Evolutionary conservation across 1,140 invertebrate genomes (phyloP).

Genomic region (Meloidogyne hapla): DNA sequence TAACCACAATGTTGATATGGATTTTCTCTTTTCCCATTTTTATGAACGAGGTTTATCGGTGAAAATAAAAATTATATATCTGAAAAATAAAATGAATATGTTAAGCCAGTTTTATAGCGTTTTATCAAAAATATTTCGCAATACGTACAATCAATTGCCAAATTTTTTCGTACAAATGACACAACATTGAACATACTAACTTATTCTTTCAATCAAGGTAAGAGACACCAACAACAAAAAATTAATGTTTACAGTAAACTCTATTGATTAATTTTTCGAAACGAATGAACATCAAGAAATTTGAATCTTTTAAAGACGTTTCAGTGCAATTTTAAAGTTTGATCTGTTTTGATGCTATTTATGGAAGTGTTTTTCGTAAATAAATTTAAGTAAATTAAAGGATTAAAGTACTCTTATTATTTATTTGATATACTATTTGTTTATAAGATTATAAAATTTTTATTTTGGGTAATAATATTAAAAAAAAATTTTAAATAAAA

Average conservation of each 20-base stretch:
- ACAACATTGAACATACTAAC: neutral
- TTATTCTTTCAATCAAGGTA: neutral
- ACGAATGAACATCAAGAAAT: neutral
- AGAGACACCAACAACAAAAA: neutral
- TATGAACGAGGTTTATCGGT: neutral
- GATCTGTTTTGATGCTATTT: too few species aligned
- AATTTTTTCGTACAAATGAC: neutral
- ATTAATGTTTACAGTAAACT: neutral
- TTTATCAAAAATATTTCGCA: slow-evolving; percentile 2
- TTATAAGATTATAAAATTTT: too few species aligned
- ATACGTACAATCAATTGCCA: neutral
- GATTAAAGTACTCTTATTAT: too few species aligned
- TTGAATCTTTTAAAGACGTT: neutral
- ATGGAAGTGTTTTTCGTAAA: neutral
- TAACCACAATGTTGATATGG: slow-evolving; percentile 97
- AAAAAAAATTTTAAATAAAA: too few species aligned
- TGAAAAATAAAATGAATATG: neutral
- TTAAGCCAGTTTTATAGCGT: neutral
- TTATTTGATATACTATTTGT: too few species aligned
- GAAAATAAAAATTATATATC: neutral
- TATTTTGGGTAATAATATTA: too few species aligned
- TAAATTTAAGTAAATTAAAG: neutral
- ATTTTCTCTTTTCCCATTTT: slow-evolving; percentile 77
- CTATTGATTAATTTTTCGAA: neutral
- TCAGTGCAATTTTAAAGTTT: too few species aligned